Evolutionary conservation across 92 coral and sea anemone genomes (phyloP), one percentile per base, ranked within the genome.

Genomic region (Heteractis magnifica): DNA sequence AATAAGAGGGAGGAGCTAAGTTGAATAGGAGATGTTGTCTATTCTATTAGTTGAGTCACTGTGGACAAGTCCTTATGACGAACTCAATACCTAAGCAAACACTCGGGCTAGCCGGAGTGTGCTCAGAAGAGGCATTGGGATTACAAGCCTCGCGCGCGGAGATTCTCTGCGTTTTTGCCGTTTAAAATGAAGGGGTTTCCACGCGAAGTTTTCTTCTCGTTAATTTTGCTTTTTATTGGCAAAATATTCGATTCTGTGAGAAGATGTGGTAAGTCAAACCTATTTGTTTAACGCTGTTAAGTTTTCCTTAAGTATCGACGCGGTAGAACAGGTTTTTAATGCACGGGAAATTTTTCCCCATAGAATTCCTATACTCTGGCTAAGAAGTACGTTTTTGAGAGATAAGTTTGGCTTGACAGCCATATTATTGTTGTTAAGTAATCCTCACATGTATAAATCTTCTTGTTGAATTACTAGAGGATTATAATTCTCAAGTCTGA

Each of bases 1-100:
- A 79, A 79, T 64, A 21, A 79, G 83, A 18, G 72, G 83, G 83
- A 79, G 83, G 83, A 79, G 83, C 18, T 41, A 68, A 68, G 73
- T 0, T 26, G 73, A 64, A 64, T 64, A 64, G 71, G 20, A 5
- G 12, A 20, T 20, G 73, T 26, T 68, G 73, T 68, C 73, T 20
- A 68, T 68, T 15, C 73, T 68, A 26, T 68, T 48, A 68, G 14
- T 68, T 20, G 48, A 23, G 49, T 23, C 70, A 18, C 23, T 62
- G 49, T 26, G 23, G 14, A 68, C 48, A 21, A 68, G 73, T 68
- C 44, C 73, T 26, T 26, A 26, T 68, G 73, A 26, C 49, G 73
- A 68, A 68, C 73, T 68, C 73, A 12, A 68, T 20, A n/a, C 9
- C 21, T 4, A 20, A 12, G 10, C 49, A 41, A 68, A 68, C 73